Conservation (phyloP, 2,113 vertebrate genomes). For the Rhabdornis inornatus region DNA sequence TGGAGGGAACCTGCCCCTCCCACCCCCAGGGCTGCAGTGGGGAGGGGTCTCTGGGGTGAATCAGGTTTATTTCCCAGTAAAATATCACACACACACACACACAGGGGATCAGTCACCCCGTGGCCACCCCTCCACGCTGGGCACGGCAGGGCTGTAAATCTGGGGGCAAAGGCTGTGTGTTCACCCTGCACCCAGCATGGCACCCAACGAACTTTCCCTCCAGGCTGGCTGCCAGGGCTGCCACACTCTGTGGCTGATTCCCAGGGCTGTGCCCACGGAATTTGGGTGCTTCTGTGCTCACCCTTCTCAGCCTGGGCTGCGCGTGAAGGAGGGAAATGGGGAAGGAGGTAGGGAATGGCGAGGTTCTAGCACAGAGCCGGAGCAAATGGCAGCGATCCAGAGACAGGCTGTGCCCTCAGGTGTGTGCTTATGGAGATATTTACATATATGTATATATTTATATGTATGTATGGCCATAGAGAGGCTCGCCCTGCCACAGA, state of each 20-base stretch:
- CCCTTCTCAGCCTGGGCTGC: neutral
- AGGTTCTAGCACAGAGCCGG: rapidly evolving
- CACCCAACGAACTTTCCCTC: neutral
- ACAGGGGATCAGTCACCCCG: neutral
- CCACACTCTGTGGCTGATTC: neutral
- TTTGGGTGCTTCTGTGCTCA: neutral
- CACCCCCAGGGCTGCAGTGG: neutral
- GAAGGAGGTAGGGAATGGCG: rapidly evolving
- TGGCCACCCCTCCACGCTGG: rapidly evolving
- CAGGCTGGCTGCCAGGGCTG: neutral
- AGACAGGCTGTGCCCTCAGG: neutral
- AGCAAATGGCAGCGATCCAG: neutral
- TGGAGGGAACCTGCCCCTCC: no score
- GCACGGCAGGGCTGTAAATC: neutral
- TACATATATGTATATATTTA: neutral
- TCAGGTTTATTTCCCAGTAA: neutral
- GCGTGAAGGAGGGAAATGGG: neutral
- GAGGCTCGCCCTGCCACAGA: rapidly evolving
- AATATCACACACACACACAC: neutral
- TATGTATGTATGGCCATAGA: rapidly evolving
- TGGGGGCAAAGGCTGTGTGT: neutral
- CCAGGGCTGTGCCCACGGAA: neutral
- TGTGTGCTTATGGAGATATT: no score
- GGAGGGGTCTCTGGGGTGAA: neutral
- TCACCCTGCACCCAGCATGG: rapidly evolving